Base-by-base conservation (phyloP, 2,888 invertebrate species). In the Stenoptilia bipunctidactyla region DNA sequence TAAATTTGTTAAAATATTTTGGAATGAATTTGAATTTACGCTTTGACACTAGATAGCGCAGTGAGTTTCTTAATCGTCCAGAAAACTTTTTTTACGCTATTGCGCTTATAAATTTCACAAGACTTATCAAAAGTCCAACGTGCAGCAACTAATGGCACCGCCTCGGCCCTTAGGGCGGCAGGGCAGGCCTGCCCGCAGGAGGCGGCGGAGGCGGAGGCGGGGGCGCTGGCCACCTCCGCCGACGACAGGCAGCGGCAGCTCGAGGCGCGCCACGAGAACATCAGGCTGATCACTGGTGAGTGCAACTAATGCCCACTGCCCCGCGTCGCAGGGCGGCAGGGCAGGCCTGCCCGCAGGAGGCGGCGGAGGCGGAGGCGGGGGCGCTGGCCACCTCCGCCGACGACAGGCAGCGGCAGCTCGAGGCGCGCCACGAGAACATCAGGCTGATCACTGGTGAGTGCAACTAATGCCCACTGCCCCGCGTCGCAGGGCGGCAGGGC, bases 151-250 rank as follows among this genome's bases (percentile, higher is more conserved):
- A n/a, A n/a, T n/a, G n/a, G n/a, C n/a, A n/a, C n/a, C n/a, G n/a
- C n/a, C n/a, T n/a, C n/a, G n/a, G n/a, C n/a, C n/a, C n/a, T n/a
- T n/a, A 89, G 90, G 52, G 85, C 89, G 37, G 93, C 96, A 13
- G 94, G 96, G 12, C 90, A 94, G 50, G 87, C 88, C 46, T 96
- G 96, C 59, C 95, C 96, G 0, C 83, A 85, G 20, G 93, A 93
- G 60, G 90, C 92, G 40, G 89, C 90, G 43, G 94, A 94, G 48
- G 88, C 90, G 15, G 90, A 90, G 43, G 85, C 88, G 40, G 70
- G 71, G 0, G 66, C 65, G 0, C 53, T 56, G 1, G 86, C 87
- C 15, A 74, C 91, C 37, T 90, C 90, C 13, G 89, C 90, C 1
- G 95, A 95, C 61, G 94, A 95, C 58, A 87, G 90, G 46, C 90